Conservation (phyloP, 2,113 vertebrate genomes). For the Hippolais icterina region DNA sequence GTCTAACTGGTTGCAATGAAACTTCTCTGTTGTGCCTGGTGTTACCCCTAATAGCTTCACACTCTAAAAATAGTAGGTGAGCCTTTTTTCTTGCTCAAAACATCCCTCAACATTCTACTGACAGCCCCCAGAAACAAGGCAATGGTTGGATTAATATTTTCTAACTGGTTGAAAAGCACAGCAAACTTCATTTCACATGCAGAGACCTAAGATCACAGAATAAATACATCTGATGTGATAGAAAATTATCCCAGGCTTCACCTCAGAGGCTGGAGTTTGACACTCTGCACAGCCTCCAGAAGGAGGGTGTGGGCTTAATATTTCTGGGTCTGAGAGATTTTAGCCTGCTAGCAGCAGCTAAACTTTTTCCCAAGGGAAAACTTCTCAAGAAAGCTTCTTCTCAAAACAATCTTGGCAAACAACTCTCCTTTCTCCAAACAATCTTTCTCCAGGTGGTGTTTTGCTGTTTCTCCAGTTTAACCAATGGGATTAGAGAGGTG, state of each 20-base stretch:
- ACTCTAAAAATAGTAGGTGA: not conserved
- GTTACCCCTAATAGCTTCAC: fast-evolving
- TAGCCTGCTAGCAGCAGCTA: too few relatives aligned
- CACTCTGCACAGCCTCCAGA: not conserved
- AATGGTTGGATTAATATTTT: not conserved
- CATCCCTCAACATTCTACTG: not conserved
- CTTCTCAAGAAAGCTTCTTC: too few relatives aligned
- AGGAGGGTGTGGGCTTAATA: not conserved
- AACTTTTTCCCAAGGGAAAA: too few relatives aligned
- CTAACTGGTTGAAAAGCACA: not conserved
- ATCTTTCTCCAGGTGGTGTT: too few relatives aligned
- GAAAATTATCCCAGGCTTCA: not conserved
- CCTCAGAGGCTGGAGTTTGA: not conserved
- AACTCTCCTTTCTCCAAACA: too few relatives aligned
- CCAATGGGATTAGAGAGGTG: too few relatives aligned
- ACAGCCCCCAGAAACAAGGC: not conserved
- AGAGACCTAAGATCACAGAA: not conserved
- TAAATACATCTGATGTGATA: not conserved
- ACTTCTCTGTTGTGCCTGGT: not conserved
- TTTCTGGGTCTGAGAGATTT: too few relatives aligned
- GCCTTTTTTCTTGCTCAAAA: not conserved
- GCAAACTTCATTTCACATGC: not conserved
- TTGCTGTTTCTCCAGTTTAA: too few relatives aligned
- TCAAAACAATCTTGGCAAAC: too few relatives aligned
- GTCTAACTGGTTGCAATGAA: not conserved